Base-by-base conservation (phyloP, 2,888 invertebrate genomes). In the Torymus auratus region DNA sequence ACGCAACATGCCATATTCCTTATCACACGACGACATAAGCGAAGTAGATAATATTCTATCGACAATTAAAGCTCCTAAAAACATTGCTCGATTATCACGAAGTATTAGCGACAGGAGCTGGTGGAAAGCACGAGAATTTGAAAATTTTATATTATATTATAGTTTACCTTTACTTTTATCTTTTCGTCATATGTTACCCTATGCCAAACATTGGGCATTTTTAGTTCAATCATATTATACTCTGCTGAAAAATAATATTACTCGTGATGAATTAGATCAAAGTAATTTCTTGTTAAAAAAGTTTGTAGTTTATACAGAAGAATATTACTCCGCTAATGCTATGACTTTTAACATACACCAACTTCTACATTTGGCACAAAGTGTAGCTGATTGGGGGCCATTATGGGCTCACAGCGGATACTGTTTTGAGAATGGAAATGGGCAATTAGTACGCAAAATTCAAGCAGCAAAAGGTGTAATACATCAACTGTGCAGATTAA, bases 91-190 rank as follows among this genome's bases (percentile, higher is more conserved):
- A 52, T 67, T 82, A 13, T 55, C 81, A 5, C 62, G 83, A 52
- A 0, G 64, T 17, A 65, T 83, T 3, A 60, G 62, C 41, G 78
- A 83, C 11, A 70, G 78, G 10, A 56, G 15, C 13, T 64, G 69
- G 73, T 80, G 79, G 77, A 82, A 84, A 81, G 74, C 82, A 55
- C 65, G 75, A 50, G 83, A 83, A 69, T 84, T 81, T 78, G 76
- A 76, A 58, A 75, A 73, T 17, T 85, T 82, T 82, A 55, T 86
- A 11, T 58, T 84, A 13, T 83, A 77, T 17, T 85, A 84, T 23
- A 83, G 84, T 67, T 15, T 82, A 7, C 82, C 81, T 1, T 52
- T 74, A 15, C 53, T 77, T 13, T 11, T 84, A 2, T 60, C 55
- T 28, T 28, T 20, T 41, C 60, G 12, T 50, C 60, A 17, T 17